Percentiles rank a stretch among this genome's conserved stretches.
Evolutionary conservation across 1,140 invertebrate species (phyloP).

Genomic region (Coelopa frigida): DNA sequence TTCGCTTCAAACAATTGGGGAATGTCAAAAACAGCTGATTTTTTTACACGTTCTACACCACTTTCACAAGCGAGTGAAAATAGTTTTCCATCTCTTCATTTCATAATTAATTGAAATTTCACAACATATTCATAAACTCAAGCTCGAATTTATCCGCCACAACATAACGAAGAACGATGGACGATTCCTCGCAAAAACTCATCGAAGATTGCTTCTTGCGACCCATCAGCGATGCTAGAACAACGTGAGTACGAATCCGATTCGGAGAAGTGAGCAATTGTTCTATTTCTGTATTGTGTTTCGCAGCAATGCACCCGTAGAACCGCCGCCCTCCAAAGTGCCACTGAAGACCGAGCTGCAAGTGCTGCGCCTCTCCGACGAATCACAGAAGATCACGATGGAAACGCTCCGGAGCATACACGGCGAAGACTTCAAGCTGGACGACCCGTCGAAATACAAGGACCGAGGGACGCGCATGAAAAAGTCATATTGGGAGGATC

Average conservation of each 20-base stretch:
- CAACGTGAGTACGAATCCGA: constrained; percentile 44
- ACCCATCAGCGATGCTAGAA: constrained; percentile 47
- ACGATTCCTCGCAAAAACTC: constrained; percentile 38
- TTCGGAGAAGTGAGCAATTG: not conserved
- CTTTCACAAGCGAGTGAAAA: too few relatives aligned
- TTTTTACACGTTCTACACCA: too few relatives aligned
- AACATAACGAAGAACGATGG: constrained; percentile 1
- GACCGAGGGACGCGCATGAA: constrained; percentile 59
- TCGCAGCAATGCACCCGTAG: constrained; percentile 3
- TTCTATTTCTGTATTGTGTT: not conserved
- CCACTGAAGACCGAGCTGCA: constrained; percentile 63
- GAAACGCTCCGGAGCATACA: constrained; percentile 63
- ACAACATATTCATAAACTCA: not conserved
- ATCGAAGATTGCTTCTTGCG: constrained; percentile 52
- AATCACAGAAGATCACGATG: constrained; percentile 60
- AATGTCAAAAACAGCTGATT: too few relatives aligned
- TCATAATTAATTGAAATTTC: constrained; percentile 2
- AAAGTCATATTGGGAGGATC: constrained; percentile 65
- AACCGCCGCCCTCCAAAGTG: constrained; percentile 32
- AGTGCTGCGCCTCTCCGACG: constrained; percentile 55
- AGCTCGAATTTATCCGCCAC: not conserved
- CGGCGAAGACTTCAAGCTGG: constrained; percentile 55
- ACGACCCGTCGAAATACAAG: constrained; percentile 51
- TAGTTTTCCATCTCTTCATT: not conserved
- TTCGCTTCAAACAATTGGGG: too few relatives aligned